phyloP scores from a whole-genome alignment of 1,140 invertebrate genomes.

The Diachasma alloeum region DNA sequence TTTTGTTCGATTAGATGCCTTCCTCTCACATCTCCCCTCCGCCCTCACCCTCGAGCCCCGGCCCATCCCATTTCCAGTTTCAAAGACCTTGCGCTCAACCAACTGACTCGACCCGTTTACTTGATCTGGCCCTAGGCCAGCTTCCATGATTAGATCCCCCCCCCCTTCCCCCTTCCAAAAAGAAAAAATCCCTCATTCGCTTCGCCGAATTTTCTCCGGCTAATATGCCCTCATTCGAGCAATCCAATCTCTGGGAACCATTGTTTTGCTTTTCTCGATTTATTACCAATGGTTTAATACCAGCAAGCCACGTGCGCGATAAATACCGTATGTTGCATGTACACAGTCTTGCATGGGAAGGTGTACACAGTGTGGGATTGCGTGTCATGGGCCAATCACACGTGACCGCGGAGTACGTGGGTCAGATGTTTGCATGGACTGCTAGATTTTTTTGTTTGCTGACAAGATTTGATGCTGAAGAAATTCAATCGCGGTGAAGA shows the following conservation, averaged over 20 bases:
- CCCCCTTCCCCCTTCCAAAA: not conserved
- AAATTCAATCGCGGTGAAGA: not conserved
- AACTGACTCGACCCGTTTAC: conserved; percentile 33
- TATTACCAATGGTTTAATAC: not conserved
- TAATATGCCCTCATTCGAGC: not conserved
- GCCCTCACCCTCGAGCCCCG: not conserved
- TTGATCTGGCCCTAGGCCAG: conserved; percentile 44
- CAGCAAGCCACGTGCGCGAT: not conserved
- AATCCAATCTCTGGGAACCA: not conserved
- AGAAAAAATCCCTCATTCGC: not conserved
- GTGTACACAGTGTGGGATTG: not conserved
- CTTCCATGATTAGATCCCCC: conserved; percentile 52
- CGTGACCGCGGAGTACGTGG: not conserved
- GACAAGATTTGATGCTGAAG: not conserved
- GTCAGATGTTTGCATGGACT: not conserved
- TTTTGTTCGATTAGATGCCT: not conserved
- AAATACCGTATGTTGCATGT: not conserved
- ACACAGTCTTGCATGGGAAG: not conserved
- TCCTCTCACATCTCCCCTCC: not conserved
- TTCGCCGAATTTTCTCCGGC: not conserved
- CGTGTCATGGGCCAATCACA: not conserved
- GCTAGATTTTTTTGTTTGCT: not conserved
- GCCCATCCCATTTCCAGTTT: not conserved
- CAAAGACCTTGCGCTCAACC: not conserved
- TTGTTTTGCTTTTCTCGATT: not conserved